Base-by-base conservation (phyloP, 1,140 invertebrate genomes). In the Epicauta chinensis region DNA sequence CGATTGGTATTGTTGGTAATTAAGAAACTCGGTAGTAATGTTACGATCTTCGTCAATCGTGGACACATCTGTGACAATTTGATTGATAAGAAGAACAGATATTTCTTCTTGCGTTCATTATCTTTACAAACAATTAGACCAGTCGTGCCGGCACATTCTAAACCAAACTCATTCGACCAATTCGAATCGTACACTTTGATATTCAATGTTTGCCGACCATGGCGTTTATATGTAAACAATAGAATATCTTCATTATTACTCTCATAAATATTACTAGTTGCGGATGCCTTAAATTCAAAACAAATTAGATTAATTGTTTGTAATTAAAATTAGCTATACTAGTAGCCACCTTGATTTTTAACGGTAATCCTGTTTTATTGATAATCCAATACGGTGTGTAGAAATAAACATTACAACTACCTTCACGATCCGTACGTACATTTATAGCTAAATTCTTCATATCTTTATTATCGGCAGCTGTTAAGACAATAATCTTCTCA, bases 341-440 rank as follows among this genome's bases (percentile, higher is more conserved):
- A 59, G 73, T 73, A 7, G 23, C 7, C 7, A 90, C 87, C 74
- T 86, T 84, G 32, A 91, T 77, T 63, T 87, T 83, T 45, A 94
- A 68, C 12, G 84, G 80, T 53, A 90, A 72, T 14, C 81, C 83
- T 4, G 91, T 91, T 70, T 93, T 92, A 71, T 95, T 95, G 35
- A 93, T 81, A 65, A 94, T 83, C 92, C 92, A 95, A 70, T 92
- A 93, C 2, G 90, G 89, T 10, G 87, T 80, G 66, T 88, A 87
- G 32, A 95, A 71, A 51, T 81, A 79, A 30, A 91, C 65, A 44
- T 83, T 76, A 67, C 78, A 78, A 52, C 77, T 78, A 48, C 74
- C 75, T n/a, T 72, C 72, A 45, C 78, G 73, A 14, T 80, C 77
- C 9, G 86, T 68, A 63, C 82, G 79, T 11, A 88, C 77, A 58